Evolutionary conservation across 2,888 invertebrate genomes (phyloP).

Genomic region (Nowickia ferox): DNA sequence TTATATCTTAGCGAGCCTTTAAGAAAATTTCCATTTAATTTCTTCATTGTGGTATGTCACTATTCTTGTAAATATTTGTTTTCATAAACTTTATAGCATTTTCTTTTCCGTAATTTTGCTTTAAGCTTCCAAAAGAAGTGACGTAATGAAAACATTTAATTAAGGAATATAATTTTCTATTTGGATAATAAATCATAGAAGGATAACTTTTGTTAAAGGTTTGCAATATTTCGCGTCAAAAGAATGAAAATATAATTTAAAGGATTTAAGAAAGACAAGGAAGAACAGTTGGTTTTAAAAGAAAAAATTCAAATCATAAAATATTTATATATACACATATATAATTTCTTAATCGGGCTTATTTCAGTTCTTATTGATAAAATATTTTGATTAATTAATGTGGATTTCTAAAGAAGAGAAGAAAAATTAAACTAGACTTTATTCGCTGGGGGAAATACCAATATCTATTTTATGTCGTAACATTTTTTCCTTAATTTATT

Average conservation of each 20-base stretch:
- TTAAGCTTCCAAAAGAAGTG: conserved; percentile 32
- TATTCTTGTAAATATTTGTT: conserved; percentile 13
- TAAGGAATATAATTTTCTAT: conserved; percentile 30
- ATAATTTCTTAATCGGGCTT: too few relatives aligned
- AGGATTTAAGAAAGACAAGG: not conserved
- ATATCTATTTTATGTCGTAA: too few relatives aligned
- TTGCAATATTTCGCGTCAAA: conserved; percentile 1
- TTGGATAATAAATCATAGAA: conserved; percentile 35
- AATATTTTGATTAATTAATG: too few relatives aligned
- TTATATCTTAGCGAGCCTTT: not conserved
- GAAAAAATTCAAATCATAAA: too few relatives aligned
- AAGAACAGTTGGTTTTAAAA: not conserved
- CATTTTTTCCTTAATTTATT: too few relatives aligned
- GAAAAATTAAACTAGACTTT: too few relatives aligned
- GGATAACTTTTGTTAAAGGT: conserved; percentile 3
- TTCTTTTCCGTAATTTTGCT: not conserved
- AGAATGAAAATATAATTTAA: conserved; percentile 3
- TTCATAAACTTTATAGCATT: not conserved
- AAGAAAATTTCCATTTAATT: conserved; percentile 19
- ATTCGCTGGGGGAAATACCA: too few relatives aligned
- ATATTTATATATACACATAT: too few relatives aligned
- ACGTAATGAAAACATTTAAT: conserved; percentile 58
- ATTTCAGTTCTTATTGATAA: too few relatives aligned
- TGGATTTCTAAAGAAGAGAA: too few relatives aligned
- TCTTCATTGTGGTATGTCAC: not conserved